phyloP scores from a whole-genome alignment of 2,888 invertebrate genomes.

The Lamellibrachia satsuma region DNA sequence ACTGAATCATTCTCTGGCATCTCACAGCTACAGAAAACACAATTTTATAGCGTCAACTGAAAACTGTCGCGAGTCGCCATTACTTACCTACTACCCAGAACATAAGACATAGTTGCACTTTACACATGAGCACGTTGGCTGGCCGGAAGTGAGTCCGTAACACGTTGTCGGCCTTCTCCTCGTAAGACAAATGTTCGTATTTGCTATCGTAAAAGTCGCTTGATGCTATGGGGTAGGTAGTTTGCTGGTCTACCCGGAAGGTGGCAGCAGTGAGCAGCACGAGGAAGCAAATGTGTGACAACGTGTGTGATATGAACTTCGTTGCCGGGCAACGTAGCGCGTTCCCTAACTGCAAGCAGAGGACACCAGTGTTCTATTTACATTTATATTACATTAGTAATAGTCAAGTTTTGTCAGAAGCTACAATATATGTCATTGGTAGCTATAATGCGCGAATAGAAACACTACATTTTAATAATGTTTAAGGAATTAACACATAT shows the following conservation, averaged over 20 bases:
- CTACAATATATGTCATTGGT: neutral
- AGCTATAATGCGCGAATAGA: neutral
- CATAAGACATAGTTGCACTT: constrained; percentile 65
- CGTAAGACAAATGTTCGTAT: constrained; percentile 50
- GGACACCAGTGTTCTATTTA: neutral
- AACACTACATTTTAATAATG: neutral
- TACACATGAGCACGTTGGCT: constrained; percentile 63
- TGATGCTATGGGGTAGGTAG: constrained; percentile 41
- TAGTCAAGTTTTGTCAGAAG: neutral
- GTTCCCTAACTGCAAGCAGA: constrained; percentile 55
- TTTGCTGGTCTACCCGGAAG: constrained; percentile 64
- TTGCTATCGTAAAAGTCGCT: constrained; percentile 50
- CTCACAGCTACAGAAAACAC: neutral
- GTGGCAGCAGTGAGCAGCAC: constrained; percentile 75
- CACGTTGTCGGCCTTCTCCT: constrained; percentile 43
- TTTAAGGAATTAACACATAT: no score
- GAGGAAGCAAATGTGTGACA: constrained; percentile 76
- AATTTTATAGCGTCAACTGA: neutral
- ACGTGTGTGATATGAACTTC: constrained; percentile 76
- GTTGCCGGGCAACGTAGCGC: constrained; percentile 73
- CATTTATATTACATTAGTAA: neutral
- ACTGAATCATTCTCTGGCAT: no score
- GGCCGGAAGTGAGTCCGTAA: constrained; percentile 49
- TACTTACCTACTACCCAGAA: constrained; percentile 64
- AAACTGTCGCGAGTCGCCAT: neutral